Evolutionary conservation across 2,113 vertebrate species (phyloP), one percentile per base, ranked within the genome.

Genomic region (Malurus alboscapulatus): DNA sequence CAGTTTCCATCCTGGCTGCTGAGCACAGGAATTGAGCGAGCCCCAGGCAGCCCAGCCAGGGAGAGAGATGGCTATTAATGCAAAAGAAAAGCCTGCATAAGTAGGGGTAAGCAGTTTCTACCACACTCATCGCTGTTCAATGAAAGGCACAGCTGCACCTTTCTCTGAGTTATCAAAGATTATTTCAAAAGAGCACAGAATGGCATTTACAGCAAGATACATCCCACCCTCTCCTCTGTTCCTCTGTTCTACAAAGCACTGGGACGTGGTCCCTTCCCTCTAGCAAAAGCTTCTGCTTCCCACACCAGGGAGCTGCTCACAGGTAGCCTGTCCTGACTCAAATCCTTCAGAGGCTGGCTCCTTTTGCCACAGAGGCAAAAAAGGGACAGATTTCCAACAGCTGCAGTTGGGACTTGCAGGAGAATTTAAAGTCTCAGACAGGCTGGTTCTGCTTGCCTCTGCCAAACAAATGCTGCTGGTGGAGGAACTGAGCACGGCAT

Each of bases 141-240:
- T 87, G 82, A 96, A 92, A 92, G 63, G 92, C 92, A 8, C 95
- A 94, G 93, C 92, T 91, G 89, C 79, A 93, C 77, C 96, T 96
- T 94, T 87, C 91, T 94, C 91, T 77, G 68, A 77, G 81, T 80
- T 94, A 89, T 79, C 82, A 87, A 90, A 92, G 91, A 96, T 72
- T 45, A 88, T 92, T 95, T 94, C 84, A 73, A 83, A 93, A 72
- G 55, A 75, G 1, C 6, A 27, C 47, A 76, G 68, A 93, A 88
- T 22, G 53, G 32, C 40, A 81, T 93, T 90, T 83, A 67, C 45
- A 90, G 89, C 38, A 81, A 92, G 51, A 94, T 44, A n/a, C 2
- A 1, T 53, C 59, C 79, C 84, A 26, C 61, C 51, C 53, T 61
- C 29, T 58, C 92, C 69, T 45, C 87, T 24, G 15, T 24, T 36